Evolutionary conservation across 2,797 vertebrate genomes (phyloP), one percentile per base, ranked within the genome.

Genomic region (Halcyon badia): DNA sequence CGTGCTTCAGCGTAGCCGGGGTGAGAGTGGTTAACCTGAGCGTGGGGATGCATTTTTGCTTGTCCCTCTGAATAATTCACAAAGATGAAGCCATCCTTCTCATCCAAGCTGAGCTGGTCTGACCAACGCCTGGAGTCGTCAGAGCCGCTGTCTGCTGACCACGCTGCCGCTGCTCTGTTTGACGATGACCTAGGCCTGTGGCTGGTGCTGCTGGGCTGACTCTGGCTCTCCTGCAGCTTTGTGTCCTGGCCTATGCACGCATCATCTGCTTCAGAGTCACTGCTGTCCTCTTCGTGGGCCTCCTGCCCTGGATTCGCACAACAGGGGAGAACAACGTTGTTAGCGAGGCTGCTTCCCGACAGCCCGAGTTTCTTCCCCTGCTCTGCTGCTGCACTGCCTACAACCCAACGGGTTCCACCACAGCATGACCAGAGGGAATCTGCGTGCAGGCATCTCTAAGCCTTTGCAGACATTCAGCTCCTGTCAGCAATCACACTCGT

Each of bases 31-130:
- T 97, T 98, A 58, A 98, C 98, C 71, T 98, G 97, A 51, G 97
- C 98, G 84, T 99, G 99, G 57, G 98, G 93, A 87, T 98, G 97
- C 89, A 96, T 82, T 96, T 98, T 98, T 19, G 96, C 84, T 95
- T 99, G 99, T 52, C 99, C 99, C 82, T 99, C 99, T 0, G 99
- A 99, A 94, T 99, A 99, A 98, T 99, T 99, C 14, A 99, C 99
- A 5, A 99, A 99, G 90, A 99, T 98, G 30, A 99, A 99, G 89
- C 99, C 99, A 0, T 99, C 99, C 79, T 99, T 99, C 98, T 99
- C 99, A 20, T 99, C 99, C 11, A 99, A 98, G 94, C 99, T 99
- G 87, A 99, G 99, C 13, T 99, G 99, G 98, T 99, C 99, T 0
- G 99, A 99, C 99, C 99, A 99, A 70, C 99, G 99, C 81, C 99